phyloP scores from a whole-genome alignment of 2,797 vertebrate genomes.

The Catharus ustulatus region DNA sequence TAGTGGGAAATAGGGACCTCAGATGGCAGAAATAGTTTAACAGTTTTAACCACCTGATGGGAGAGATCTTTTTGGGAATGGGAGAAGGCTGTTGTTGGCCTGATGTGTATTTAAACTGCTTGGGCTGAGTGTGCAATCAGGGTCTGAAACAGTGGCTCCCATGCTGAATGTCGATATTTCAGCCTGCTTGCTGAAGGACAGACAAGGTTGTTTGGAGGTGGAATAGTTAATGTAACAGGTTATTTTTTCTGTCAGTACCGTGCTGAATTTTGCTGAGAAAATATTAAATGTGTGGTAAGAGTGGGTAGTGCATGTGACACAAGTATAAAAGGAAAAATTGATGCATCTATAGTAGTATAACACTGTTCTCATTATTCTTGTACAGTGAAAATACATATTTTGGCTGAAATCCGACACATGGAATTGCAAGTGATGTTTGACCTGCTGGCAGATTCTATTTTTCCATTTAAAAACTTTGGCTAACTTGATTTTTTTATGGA shows the following conservation, averaged over 20 bases:
- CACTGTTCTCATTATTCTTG: background rate
- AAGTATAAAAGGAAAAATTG: background rate
- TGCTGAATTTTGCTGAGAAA: background rate
- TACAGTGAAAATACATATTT: background rate
- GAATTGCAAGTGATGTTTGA: background rate
- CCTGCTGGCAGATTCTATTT: background rate
- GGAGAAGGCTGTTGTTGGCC: background rate
- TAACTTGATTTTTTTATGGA: background rate
- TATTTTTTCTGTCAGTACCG: background rate
- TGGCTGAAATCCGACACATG: background rate
- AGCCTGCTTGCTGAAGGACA: background rate
- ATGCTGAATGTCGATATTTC: background rate
- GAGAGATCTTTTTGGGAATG: background rate
- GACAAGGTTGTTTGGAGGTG: background rate
- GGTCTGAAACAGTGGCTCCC: background rate
- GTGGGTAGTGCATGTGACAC: background rate
- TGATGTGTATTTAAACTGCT: background rate
- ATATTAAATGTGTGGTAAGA: background rate
- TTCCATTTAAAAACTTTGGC: background rate
- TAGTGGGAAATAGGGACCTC: background rate
- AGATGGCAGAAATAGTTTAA: background rate
- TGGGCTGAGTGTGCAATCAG: background rate
- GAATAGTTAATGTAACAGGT: background rate
- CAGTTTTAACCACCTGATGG: background rate
- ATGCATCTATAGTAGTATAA: background rate